These are phyloP conservation scores for Papilio elwesi DNA, from an alignment of 2,888 invertebrate genomes.

Conservation along the genomic window DNA sequence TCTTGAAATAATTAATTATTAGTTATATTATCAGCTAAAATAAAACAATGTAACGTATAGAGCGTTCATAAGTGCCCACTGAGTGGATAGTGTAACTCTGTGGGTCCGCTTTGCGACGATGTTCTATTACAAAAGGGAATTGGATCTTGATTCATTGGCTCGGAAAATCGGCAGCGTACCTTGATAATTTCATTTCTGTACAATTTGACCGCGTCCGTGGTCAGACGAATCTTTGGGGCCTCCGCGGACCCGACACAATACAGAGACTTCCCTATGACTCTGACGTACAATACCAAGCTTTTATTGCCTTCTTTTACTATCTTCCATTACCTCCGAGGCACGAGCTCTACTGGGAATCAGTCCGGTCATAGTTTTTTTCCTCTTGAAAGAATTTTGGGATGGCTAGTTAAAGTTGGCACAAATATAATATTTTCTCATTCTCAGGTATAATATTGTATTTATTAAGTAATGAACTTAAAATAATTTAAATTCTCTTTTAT, in stretches of 20 bases:
- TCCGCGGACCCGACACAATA: conserved; percentile 79
- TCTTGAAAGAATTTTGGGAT: conserved; percentile 72
- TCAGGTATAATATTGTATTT: no score
- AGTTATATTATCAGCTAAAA: conserved; percentile 13
- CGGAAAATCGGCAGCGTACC: conserved; percentile 85
- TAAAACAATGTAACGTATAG: conserved; percentile 56
- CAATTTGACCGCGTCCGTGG: conserved; percentile 84
- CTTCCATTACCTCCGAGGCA: conserved; percentile 82
- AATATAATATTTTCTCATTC: conserved; percentile 49
- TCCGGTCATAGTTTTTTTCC: conserved; percentile 78
- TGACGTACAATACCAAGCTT: conserved; percentile 83
- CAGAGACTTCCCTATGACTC: conserved; percentile 78
- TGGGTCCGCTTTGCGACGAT: conserved; percentile 81
- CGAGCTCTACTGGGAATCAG: conserved; percentile 78
- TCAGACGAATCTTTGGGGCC: conserved; percentile 81
- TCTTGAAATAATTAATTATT: neutral
- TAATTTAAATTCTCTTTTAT: no score
- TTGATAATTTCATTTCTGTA: conserved; percentile 85
- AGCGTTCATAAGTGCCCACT: conserved; percentile 71
- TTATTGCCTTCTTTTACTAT: conserved; percentile 84
- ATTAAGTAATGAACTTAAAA: no score
- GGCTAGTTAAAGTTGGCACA: conserved; percentile 63
- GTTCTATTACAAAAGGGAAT: conserved; percentile 85
- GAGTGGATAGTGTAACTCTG: conserved; percentile 80
- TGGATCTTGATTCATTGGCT: conserved; percentile 85